Conservation (phyloP, 2,797 vertebrate species). For the Falco concolor region DNA sequence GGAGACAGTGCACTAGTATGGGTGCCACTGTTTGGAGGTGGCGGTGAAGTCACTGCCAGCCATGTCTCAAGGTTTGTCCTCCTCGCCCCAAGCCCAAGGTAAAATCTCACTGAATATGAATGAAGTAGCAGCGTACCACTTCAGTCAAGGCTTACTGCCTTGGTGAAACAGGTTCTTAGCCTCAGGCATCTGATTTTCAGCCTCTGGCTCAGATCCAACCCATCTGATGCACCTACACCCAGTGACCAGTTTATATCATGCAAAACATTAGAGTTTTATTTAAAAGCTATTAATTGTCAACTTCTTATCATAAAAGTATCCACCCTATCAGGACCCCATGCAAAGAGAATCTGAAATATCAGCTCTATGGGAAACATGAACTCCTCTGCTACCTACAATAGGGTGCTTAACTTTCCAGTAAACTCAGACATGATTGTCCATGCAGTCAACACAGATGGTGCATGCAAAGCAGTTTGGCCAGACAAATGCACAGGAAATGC, state of each 20-base stretch:
- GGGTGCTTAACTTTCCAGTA: neutral
- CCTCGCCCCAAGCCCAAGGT: neutral
- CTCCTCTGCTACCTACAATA: neutral
- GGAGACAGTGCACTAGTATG: neutral
- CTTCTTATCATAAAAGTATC: neutral
- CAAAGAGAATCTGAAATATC: neutral
- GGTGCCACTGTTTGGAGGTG: neutral
- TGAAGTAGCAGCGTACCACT: neutral
- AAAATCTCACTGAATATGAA: neutral
- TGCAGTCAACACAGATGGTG: conserved; percentile 20
- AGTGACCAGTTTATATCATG: neutral
- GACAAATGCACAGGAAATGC: conserved; percentile 24
- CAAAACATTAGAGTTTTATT: neutral
- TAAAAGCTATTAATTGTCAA: neutral
- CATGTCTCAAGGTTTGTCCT: neutral
- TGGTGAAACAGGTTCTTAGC: neutral
- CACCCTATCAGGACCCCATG: neutral
- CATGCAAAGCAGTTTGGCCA: conserved; percentile 58
- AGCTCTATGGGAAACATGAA: neutral
- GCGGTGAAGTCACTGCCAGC: neutral
- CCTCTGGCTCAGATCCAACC: neutral
- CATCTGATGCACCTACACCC: neutral
- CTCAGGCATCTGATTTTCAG: neutral
- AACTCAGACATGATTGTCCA: conserved; percentile 13
- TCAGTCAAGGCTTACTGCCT: neutral